phyloP scores from a whole-genome alignment of 2,113 vertebrate species.

The Caranx ignobilis region DNA sequence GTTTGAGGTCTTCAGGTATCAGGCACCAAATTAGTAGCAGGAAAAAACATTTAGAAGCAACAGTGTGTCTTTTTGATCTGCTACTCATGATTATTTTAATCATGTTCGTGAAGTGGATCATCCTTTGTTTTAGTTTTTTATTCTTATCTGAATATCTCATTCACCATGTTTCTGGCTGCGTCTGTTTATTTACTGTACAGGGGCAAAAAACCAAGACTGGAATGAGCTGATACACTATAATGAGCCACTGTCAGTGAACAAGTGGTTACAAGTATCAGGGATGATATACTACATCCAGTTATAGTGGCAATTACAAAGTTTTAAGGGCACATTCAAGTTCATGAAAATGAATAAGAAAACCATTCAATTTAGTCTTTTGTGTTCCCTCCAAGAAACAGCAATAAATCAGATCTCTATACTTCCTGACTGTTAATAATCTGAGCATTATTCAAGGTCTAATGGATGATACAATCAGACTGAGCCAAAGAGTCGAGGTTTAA shows the following conservation, averaged over 20 bases:
- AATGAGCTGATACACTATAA: constrained; percentile 31
- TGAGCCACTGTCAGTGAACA: constrained; percentile 52
- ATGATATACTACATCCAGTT: constrained; percentile 41
- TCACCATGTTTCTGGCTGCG: constrained; percentile 2
- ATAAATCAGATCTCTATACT: constrained; percentile 57
- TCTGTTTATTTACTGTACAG: constrained; percentile 24
- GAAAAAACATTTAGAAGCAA: too few relatives aligned
- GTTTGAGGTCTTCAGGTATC: too few relatives aligned
- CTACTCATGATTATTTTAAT: too few relatives aligned
- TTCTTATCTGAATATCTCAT: constrained; percentile 4
- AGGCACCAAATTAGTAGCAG: too few relatives aligned
- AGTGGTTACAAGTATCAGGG: constrained; percentile 42
- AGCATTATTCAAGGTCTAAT: constrained; percentile 51
- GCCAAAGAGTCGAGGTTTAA: constrained; percentile 34
- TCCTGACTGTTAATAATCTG: constrained; percentile 49
- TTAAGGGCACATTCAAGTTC: constrained; percentile 55
- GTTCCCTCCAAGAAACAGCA: constrained; percentile 51
- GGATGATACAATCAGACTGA: constrained; percentile 48
- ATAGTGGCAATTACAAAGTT: constrained; percentile 42
- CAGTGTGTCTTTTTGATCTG: too few relatives aligned
- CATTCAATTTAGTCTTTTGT: constrained; percentile 55
- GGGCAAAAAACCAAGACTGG: constrained; percentile 21
- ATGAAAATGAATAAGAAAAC: constrained; percentile 59
- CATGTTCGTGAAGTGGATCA: background rate
- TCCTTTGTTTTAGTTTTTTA: background rate